These are phyloP conservation scores for Enteromius anoplus DNA, from an alignment of 2,797 vertebrate species.

Conservation along the genomic window DNA sequence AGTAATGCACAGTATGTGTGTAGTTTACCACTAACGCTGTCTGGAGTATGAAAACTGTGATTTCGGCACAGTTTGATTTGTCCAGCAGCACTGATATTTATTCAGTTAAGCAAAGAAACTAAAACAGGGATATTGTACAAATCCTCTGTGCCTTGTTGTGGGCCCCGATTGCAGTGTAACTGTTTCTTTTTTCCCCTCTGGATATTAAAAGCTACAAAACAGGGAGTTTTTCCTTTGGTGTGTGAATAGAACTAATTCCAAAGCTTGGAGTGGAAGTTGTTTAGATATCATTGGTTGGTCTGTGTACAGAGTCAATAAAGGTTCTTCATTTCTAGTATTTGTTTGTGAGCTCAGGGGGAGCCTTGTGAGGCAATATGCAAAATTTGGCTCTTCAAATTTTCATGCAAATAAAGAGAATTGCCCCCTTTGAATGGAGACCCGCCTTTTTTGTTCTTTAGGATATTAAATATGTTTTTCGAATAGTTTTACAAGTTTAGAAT, in stretches of 20 bases:
- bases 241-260: constrained; percentile 28
- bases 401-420: constrained; percentile 50
- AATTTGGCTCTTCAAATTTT: constrained; percentile 38
- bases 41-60: constrained; percentile 69
- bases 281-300: background rate
- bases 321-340: background rate
- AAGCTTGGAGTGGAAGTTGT: constrained; percentile 42
- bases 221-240: background rate
- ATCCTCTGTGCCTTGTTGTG: constrained; percentile 73
- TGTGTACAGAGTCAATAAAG: background rate
- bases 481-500: background rate
- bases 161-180: constrained; percentile 33
- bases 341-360: constrained; percentile 7
- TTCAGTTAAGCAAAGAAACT: constrained; percentile 75
- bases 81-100: constrained; percentile 76
- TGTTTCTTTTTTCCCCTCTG: background rate
- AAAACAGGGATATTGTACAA: constrained; percentile 55
- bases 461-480: no score
- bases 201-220: constrained; percentile 32
- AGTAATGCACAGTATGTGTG: constrained; percentile 66
- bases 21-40: constrained; percentile 68
- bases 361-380: constrained; percentile 39
- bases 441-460: background rate
- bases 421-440: background rate
- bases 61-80: constrained; percentile 66